Percentiles rank a stretch among this genome's conserved stretches.
Conservation (phyloP, 2,888 invertebrate genomes). For the Ctenicera cuprea region DNA sequence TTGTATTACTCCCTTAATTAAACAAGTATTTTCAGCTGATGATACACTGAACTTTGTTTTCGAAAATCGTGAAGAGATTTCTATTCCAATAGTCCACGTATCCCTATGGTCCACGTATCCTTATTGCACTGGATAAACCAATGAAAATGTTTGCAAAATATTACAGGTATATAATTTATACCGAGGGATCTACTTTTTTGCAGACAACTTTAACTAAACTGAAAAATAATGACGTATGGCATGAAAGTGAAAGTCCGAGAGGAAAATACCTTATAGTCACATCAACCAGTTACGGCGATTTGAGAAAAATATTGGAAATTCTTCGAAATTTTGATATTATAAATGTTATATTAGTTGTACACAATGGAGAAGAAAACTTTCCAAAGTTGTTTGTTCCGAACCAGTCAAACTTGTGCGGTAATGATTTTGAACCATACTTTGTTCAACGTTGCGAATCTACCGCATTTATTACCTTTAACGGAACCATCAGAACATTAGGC, state of each 20-base stretch:
- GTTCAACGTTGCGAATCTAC: neutral
- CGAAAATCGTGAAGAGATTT: neutral
- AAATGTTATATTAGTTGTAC: conserved; percentile 9
- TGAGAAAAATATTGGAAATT: neutral
- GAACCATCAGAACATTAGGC: neutral
- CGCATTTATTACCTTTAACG: neutral
- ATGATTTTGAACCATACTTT: neutral
- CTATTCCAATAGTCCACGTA: neutral
- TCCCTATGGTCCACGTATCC: neutral
- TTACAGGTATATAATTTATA: conserved; percentile 33
- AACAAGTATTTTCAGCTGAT: neutral
- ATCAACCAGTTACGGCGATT: neutral
- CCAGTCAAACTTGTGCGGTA: neutral
- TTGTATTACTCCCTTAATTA: neutral
- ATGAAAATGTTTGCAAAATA: neutral
- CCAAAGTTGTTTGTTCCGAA: neutral
- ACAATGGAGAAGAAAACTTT: neutral
- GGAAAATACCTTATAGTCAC: conserved; percentile 10
- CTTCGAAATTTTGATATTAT: conserved; percentile 24
- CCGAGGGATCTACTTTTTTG: neutral
- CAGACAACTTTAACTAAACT: neutral
- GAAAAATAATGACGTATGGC: conserved; percentile 8
- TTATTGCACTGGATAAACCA: neutral
- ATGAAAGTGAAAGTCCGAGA: conserved; percentile 3
- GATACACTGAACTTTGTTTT: neutral